Evolutionary conservation across 2,113 vertebrate species (phyloP).

Genomic region (Actinemys pallida): DNA sequence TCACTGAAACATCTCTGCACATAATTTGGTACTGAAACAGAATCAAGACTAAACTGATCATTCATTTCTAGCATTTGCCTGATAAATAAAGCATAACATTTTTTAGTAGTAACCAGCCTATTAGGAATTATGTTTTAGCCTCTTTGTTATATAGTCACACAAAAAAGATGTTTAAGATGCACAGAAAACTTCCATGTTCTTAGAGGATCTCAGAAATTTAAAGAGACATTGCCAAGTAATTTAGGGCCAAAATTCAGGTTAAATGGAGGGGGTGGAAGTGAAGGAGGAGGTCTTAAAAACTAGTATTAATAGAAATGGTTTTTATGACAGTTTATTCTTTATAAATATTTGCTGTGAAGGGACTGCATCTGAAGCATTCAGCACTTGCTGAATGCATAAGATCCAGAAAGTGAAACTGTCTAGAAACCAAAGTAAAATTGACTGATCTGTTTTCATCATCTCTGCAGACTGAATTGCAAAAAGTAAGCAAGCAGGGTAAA

Average conservation of each 20-base stretch:
- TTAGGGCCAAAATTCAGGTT: not conserved
- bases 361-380: not conserved
- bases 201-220: not conserved
- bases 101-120: not conserved
- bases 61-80: not conserved
- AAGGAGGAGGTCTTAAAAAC: not conserved
- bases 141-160: not conserved
- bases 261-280: not conserved
- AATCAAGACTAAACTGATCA: not conserved
- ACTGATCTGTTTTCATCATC: too few species aligned
- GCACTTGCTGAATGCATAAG: not conserved
- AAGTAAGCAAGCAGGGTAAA: not conserved
- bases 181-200: not conserved
- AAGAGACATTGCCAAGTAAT: not conserved
- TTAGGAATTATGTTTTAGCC: not conserved
- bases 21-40: not conserved
- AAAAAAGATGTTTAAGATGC: not conserved
- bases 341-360: not conserved
- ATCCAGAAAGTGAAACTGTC: not conserved
- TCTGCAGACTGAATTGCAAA: too few species aligned
- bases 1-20: too few species aligned
- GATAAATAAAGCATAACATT: not conserved
- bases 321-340: not conserved
- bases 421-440: not conserved
- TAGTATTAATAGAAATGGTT: not conserved